A percentile compares a stretch with the other conserved stretches of the same genome.
Evolutionary conservation across 2,888 invertebrate genomes (phyloP).

Genomic region (Cyclophora punctaria): DNA sequence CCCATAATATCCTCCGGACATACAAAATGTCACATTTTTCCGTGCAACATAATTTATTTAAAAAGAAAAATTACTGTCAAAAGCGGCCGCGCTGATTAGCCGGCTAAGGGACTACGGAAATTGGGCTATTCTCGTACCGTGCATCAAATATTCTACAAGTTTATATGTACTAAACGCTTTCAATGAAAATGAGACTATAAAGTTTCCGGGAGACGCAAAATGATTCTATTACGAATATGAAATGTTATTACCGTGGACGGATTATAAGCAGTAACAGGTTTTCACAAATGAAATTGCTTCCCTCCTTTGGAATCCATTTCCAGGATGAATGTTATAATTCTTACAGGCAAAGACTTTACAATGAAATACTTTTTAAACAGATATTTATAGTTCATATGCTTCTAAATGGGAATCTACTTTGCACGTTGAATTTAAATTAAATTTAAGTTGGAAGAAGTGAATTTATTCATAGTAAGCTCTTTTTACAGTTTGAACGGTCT

Average conservation of each 20-base stretch:
- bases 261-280: conserved; percentile 74
- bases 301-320: conserved; percentile 73
- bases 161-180: conserved; percentile 71
- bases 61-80: conserved; percentile 36
- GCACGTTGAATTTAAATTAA: no score
- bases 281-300: conserved; percentile 74
- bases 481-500: no score
- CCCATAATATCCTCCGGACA: no score
- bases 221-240: conserved; percentile 76
- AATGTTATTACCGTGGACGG: conserved; percentile 74
- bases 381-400: no score
- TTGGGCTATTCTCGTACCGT: conserved; percentile 50
- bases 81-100: conserved; percentile 45
- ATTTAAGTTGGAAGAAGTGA: no score
- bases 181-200: conserved; percentile 75
- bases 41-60: conserved; percentile 28
- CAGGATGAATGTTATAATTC: conserved; percentile 72
- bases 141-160: conserved; percentile 71
- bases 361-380: conserved; percentile 31
- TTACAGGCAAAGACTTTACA: conserved; percentile 68
- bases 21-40: background rate
- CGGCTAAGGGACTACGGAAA: conserved; percentile 51
- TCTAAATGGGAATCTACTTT: no score
- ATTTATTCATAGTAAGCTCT: no score
- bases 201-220: conserved; percentile 70